phyloP scores from a whole-genome alignment of 2,888 invertebrate genomes.

The Andrena fulva region DNA sequence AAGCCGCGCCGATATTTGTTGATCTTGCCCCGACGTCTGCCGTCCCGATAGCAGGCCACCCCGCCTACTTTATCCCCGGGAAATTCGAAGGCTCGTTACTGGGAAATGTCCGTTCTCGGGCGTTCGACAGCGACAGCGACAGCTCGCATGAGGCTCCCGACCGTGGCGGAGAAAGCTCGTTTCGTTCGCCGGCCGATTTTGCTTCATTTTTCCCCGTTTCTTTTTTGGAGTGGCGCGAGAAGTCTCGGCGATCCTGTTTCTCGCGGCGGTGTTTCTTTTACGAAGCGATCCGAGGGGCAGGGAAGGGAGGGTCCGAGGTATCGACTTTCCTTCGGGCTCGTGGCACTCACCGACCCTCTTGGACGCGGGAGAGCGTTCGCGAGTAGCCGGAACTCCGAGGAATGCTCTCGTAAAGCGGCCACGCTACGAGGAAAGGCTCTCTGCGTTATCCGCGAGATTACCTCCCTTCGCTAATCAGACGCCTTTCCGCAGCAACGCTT shows the following conservation, averaged over 20 bases:
- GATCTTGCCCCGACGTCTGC: conserved; percentile 50
- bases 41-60: conserved; percentile 15
- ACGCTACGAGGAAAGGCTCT: conserved; percentile 52
- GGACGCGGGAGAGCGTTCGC: conserved; percentile 39
- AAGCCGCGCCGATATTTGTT: conserved; percentile 55
- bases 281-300: conserved; percentile 40
- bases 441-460: conserved; percentile 40
- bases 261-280: conserved; percentile 52
- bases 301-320: conserved; percentile 37
- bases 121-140: conserved; percentile 2
- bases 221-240: conserved; percentile 16
- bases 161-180: conserved; percentile 21
- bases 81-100: conserved; percentile 8
- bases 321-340: conserved; percentile 52
- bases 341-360: conserved; percentile 41
- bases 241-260: conserved; percentile 38
- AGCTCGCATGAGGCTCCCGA: conserved; percentile 1
- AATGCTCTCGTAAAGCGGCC: conserved; percentile 54
- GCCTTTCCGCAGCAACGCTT: conserved; percentile 20
- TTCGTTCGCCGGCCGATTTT: conserved; percentile 11
- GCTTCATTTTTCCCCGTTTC: not conserved
- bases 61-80: conserved; percentile 14
- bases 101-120: not conserved
- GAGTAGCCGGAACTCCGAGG: conserved; percentile 51
- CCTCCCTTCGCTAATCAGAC: conserved; percentile 46